Percentiles rank a stretch among this genome's conserved stretches.
Evolutionary conservation across 2,888 invertebrate species (phyloP).

Genomic region (Molorchus minor): DNA sequence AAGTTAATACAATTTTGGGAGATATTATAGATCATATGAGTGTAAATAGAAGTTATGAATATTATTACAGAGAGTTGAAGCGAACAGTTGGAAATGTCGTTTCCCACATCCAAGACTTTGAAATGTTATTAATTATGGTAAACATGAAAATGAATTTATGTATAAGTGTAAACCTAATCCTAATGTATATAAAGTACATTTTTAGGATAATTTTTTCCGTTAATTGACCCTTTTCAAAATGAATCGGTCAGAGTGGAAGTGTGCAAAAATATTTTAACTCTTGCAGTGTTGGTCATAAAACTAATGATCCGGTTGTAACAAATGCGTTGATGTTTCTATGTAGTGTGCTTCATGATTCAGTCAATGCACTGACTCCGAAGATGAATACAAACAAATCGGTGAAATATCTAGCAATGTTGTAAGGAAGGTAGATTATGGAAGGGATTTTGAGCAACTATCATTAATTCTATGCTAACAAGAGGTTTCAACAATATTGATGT

Average conservation of each 20-base stretch:
- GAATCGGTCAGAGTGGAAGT: constrained; percentile 84
- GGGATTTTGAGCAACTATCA: constrained; percentile 90
- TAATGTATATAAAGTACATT: background rate
- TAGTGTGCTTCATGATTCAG: constrained; percentile 90
- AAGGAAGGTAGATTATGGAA: constrained; percentile 81
- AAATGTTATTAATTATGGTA: constrained; percentile 83
- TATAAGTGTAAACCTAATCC: background rate
- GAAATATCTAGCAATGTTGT: constrained; percentile 84
- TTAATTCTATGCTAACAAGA: constrained; percentile 91
- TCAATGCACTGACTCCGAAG: constrained; percentile 93
- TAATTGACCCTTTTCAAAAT: constrained; percentile 89
- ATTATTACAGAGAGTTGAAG: constrained; percentile 81
- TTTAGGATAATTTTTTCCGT: constrained; percentile 89
- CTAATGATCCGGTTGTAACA: constrained; percentile 86
- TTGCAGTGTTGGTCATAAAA: constrained; percentile 58
- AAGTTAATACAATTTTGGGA: constrained; percentile 84
- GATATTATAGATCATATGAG: constrained; percentile 87
- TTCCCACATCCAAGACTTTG: constrained; percentile 79
- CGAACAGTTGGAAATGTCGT: constrained; percentile 80
- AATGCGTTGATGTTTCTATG: constrained; percentile 90
- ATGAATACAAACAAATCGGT: constrained; percentile 88
- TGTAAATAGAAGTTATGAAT: constrained; percentile 79
- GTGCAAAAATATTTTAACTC: constrained; percentile 82
- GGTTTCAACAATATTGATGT: constrained; percentile 92
- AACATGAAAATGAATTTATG: constrained; percentile 33